Percentiles rank a stretch among this genome's conserved stretches.
These are phyloP conservation scores for Eulemur coronatus DNA, from an alignment of 2,797 vertebrate species.

Conservation along the genomic window DNA sequence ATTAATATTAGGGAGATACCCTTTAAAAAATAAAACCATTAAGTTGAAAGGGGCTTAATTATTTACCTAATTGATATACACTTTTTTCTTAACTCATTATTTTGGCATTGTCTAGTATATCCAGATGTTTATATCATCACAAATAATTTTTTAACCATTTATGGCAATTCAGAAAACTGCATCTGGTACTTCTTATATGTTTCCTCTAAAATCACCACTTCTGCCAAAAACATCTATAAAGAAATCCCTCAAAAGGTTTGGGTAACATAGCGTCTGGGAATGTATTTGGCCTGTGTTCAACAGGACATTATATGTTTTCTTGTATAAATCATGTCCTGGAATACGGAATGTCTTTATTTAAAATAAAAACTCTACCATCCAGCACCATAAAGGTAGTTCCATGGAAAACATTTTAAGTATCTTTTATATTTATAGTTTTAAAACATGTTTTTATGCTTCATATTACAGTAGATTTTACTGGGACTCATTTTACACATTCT, in stretches of 20 bases:
- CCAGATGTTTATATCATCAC: constrained; percentile 80
- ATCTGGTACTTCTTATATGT: constrained; percentile 84
- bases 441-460: constrained; percentile 26
- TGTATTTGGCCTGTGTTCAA: constrained; percentile 85
- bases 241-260: constrained; percentile 84
- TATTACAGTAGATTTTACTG: constrained; percentile 37
- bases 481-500: constrained; percentile 54
- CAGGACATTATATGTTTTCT: constrained; percentile 82
- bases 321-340: constrained; percentile 81
- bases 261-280: constrained; percentile 88
- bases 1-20: background rate
- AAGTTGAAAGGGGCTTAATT: constrained; percentile 67
- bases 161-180: constrained; percentile 83
- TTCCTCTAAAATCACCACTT: constrained; percentile 82
- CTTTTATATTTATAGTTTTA: constrained; percentile 61
- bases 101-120: constrained; percentile 73
- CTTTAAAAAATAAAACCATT: constrained; percentile 47
- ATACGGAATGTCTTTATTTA: constrained; percentile 63
- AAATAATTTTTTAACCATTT: constrained; percentile 87
- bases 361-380: constrained; percentile 72
- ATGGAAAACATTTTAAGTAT: constrained; percentile 67
- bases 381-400: constrained; percentile 56
- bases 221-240: constrained; percentile 86
- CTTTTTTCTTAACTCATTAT: constrained; percentile 73
- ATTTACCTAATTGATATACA: background rate